Percentiles rank a stretch among this genome's conserved stretches.
These are phyloP conservation scores for Saguinus midas DNA, from an alignment of 2,113 vertebrate species.

Conservation along the genomic window DNA sequence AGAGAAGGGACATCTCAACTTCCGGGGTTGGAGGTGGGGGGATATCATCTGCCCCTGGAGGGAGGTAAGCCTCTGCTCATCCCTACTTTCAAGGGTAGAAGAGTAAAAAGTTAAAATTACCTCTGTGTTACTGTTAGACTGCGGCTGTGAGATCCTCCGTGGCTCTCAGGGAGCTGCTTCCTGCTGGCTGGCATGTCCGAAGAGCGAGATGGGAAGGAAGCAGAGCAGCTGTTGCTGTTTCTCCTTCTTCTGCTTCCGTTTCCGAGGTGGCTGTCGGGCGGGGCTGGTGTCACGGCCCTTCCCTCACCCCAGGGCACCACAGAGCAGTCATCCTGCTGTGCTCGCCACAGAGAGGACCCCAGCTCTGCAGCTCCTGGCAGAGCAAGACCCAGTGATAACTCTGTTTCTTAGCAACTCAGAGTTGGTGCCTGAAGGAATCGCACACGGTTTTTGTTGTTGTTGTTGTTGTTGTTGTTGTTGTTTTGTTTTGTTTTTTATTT, in stretches of 20 bases:
- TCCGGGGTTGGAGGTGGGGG: neutral
- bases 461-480: neutral
- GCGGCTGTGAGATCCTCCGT: neutral
- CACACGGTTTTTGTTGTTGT: neutral
- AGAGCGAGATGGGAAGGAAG: neutral
- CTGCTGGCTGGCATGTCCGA: neutral
- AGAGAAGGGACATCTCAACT: neutral
- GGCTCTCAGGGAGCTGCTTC: neutral
- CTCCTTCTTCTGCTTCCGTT: slow-evolving; percentile 53
- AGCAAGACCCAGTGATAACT: neutral
- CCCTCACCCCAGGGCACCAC: neutral
- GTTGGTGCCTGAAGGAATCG: neutral
- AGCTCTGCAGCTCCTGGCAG: neutral
- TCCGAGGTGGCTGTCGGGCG: neutral
- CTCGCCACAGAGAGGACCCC: neutral
- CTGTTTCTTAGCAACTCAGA: neutral
- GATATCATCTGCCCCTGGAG: neutral
- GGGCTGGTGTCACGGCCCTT: neutral
- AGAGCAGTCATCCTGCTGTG: neutral
- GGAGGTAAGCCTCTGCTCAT: neutral
- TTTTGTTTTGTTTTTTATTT: neutral
- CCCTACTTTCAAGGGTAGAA: neutral
- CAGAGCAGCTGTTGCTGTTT: neutral
- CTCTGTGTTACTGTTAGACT: neutral
- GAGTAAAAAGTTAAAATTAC: slow-evolving; percentile 38